Evolutionary conservation across 2,113 vertebrate genomes (phyloP).

Genomic region (Toxostoma redivivum): DNA sequence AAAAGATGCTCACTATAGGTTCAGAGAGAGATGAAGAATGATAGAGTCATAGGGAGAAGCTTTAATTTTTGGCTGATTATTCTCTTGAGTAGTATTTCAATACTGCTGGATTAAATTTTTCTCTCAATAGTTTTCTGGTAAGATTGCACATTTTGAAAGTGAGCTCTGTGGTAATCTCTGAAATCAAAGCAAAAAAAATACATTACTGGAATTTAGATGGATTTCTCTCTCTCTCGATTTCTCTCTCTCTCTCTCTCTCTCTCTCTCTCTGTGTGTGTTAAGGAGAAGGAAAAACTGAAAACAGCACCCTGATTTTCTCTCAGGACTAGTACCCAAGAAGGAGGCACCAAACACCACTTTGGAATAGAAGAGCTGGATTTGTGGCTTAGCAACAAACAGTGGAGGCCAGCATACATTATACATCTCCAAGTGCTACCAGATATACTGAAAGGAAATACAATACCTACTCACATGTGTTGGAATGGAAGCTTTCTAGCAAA

Average conservation of each 20-base stretch:
- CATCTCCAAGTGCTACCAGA: not conserved
- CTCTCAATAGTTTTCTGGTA: not conserved
- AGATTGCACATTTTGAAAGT: not conserved
- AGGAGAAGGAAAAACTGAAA: not conserved
- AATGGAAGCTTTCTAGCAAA: not conserved
- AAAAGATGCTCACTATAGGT: rapidly evolving
- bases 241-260: no score
- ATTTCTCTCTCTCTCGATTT: not conserved
- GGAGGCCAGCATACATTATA: not conserved
- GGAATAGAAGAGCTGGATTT: not conserved
- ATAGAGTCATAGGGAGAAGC: not conserved
- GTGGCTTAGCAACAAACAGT: not conserved
- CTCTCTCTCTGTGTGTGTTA: not conserved
- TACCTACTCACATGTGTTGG: rapidly evolving
- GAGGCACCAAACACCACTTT: not conserved
- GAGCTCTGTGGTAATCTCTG: not conserved
- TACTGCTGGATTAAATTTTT: not conserved
- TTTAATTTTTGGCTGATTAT: not conserved
- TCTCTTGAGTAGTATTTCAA: not conserved
- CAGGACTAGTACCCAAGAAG: not conserved
- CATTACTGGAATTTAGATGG: not conserved
- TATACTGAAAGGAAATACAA: not conserved
- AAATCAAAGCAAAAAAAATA: not conserved
- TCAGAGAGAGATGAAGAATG: not conserved
- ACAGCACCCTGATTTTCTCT: not conserved